Percentiles rank a stretch among this genome's conserved stretches.
These are phyloP conservation scores for Oligia latruncula DNA, from an alignment of 2,888 invertebrate species.

Conservation along the genomic window DNA sequence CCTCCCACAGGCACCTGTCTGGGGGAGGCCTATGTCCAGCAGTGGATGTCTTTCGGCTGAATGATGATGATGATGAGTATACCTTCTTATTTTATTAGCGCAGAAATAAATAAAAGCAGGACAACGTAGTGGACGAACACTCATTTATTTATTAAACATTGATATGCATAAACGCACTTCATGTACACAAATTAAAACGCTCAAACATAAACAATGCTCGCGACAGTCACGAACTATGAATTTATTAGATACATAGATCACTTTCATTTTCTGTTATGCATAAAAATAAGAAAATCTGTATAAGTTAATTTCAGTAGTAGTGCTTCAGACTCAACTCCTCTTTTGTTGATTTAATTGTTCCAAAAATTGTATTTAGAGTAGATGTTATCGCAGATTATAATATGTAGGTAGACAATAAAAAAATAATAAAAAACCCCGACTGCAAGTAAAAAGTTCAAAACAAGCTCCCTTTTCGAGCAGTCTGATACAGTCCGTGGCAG, in stretches of 20 bases:
- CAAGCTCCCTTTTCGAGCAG: no score
- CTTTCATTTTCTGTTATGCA: neutral
- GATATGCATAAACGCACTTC: neutral
- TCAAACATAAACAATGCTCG: neutral
- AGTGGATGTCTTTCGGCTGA: no score
- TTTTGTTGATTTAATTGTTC: neutral
- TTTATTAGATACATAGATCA: neutral
- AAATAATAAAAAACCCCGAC: no score
- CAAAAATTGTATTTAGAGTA: neutral
- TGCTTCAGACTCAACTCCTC: neutral
- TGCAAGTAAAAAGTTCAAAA: no score
- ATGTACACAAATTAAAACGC: conserved; percentile 9
- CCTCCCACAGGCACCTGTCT: no score
- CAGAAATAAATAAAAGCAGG: neutral
- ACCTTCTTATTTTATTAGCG: neutral
- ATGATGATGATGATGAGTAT: no score
- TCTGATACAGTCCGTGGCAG: neutral
- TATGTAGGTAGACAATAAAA: neutral
- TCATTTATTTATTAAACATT: neutral
- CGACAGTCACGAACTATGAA: conserved; percentile 3
- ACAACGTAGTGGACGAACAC: no score
- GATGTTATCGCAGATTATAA: neutral
- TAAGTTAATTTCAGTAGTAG: neutral
- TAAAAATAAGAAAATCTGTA: neutral
- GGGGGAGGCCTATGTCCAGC: no score